Base-by-base conservation (phyloP, 92 coral and sea anemone genomes). In the Plumapathes pennacea region DNA sequence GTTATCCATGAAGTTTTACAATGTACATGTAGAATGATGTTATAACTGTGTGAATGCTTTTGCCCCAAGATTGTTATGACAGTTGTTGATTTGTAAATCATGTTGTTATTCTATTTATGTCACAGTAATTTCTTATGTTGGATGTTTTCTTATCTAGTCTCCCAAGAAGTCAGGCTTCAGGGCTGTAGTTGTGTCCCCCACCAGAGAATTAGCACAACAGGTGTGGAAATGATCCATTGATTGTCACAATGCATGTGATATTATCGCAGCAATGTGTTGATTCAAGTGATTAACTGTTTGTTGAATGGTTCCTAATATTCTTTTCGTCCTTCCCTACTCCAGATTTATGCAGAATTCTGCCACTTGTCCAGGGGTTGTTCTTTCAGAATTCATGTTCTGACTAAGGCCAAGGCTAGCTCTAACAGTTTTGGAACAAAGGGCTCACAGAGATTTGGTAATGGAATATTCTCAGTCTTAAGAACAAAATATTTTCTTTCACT, bases 161-260 rank as follows among this genome's bases (percentile, higher is more conserved):
- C 90, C 98, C 25, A 73, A 67, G 54, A 77, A 82, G 20, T 44
- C 53, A 33, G 94, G 98, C 15, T 92, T 92, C 25, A 81, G 98
- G 49, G 95, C 96, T 31, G 80, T 92, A 17, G 89, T 92, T 39
- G 86, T 92, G 25, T 92, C 98, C 28, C 98, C 98, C 40, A 92
- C 98, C 38, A 84, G 98, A 54, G 98, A 92, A 57, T 52, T 92
- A 22, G 96, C 98, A 14, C 92, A 88, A 43, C 98, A 92, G 78
- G 98, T 92, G n/a, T 49, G 80, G 25, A 19, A 10, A 6, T 50
- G 5, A 4, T 8, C 38, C 17, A 50, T 27, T 50, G 1, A 34
- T 34, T 34, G n/a, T 34, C n/a, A 34, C 40, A 34, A n/a, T 34
- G n/a, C 40, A 34, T 8, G n/a, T n/a, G n/a, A n/a, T n/a, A n/a